Evolutionary conservation across 1,140 invertebrate species (phyloP).

Genomic region (Charaxes varanes): DNA sequence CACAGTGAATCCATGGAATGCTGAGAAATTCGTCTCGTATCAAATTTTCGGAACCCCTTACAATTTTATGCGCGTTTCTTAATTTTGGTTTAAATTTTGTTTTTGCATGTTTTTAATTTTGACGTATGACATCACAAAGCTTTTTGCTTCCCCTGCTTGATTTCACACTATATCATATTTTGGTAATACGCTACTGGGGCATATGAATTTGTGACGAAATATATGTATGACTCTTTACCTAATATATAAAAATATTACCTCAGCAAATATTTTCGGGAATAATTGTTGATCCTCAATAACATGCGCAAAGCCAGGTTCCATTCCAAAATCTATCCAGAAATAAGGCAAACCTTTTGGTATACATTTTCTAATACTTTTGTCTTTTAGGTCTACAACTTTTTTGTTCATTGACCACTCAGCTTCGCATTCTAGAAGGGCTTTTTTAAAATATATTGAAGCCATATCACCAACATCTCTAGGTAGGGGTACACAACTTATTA

Average conservation of each 20-base stretch:
- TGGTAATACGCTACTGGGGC: too few relatives aligned
- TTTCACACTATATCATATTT: too few relatives aligned
- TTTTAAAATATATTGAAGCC: slow-evolving; percentile 98
- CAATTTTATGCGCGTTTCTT: too few relatives aligned
- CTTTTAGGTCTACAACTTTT: slow-evolving; percentile 91
- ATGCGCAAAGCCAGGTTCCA: slow-evolving; percentile 93
- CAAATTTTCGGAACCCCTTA: too few relatives aligned
- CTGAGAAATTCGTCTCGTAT: too few relatives aligned
- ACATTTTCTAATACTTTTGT: slow-evolving; percentile 83
- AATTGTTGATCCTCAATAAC: slow-evolving; percentile 94
- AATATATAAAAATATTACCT: slow-evolving; percentile 76
- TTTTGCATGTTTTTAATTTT: too few relatives aligned
- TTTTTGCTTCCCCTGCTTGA: too few relatives aligned
- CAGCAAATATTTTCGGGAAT: slow-evolving; percentile 94
- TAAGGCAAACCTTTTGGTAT: slow-evolving; percentile 96
- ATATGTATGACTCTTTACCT: too few relatives aligned
- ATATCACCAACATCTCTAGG: slow-evolving; percentile 86
- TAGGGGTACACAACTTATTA: slow-evolving; percentile 91
- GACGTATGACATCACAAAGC: too few relatives aligned
- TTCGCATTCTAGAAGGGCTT: slow-evolving; percentile 96
- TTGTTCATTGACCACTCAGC: slow-evolving; percentile 96
- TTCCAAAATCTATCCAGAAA: slow-evolving; percentile 94
- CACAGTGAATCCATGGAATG: too few relatives aligned
- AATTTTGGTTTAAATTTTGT: too few relatives aligned
- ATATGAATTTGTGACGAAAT: too few relatives aligned